Evolutionary conservation across 2,888 invertebrate species (phyloP).

Genomic region (Cheilosia pagana): DNA sequence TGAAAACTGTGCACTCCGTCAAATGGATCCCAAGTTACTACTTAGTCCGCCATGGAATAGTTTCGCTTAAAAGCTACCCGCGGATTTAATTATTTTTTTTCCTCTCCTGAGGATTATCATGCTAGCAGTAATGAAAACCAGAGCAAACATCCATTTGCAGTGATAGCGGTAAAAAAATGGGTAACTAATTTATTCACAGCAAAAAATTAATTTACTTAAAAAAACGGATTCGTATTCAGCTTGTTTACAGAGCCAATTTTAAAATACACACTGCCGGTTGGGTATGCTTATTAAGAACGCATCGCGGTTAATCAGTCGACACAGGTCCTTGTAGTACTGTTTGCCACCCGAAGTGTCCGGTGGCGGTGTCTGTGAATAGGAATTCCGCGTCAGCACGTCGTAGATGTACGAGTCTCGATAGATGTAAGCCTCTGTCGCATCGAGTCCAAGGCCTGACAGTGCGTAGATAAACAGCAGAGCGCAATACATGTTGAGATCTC

Average conservation of each 20-base stretch:
- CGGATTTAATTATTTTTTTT: constrained; percentile 18
- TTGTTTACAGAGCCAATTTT: not conserved
- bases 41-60: constrained; percentile 9
- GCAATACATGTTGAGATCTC: constrained; percentile 10
- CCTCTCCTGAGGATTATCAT: not conserved
- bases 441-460: not conserved
- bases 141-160: constrained; percentile 16
- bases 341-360: constrained; percentile 38
- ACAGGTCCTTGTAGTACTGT: constrained; percentile 15
- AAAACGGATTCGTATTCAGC: not conserved
- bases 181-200: constrained; percentile 16
- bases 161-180: not conserved
- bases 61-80: constrained; percentile 17
- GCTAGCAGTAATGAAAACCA: not conserved
- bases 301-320: constrained; percentile 12
- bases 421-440: not conserved
- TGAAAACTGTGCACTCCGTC: constrained; percentile 44
- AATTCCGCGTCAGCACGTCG: not conserved
- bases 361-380: constrained; percentile 3
- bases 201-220: constrained; percentile 18
- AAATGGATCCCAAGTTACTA: constrained; percentile 44
- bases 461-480: constrained; percentile 1
- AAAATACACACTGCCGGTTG: constrained; percentile 17
- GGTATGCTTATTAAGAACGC: constrained; percentile 13
- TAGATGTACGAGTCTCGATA: not conserved